Evolutionary conservation across 2,113 vertebrate species (phyloP), one percentile per base, ranked within the genome.

Genomic region (Erinaceus europaeus): DNA sequence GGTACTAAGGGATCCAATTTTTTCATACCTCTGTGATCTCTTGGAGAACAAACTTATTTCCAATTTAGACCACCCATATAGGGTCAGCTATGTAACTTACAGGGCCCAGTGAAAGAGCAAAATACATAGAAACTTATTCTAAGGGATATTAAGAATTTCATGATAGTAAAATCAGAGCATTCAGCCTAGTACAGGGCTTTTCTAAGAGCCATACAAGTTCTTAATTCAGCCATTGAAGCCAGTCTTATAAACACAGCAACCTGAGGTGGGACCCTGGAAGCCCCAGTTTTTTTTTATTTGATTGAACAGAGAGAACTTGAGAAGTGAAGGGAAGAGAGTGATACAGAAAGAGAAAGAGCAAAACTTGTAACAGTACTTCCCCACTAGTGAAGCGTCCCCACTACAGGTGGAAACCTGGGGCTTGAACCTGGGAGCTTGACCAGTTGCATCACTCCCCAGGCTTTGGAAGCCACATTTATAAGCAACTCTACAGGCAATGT

Each of bases 151-250:
- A 77, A n/a, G 38, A 6, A 48, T 69, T 78, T 71, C 18, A 13
- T n/a, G 21, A 53, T n/a, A 25, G 36, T 34, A 55, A 21, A 6
- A 71, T 10, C 8, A 25, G 44, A 65, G 1, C 48, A n/a, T 67
- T 15, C 15, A 36, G 0, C 25, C 7, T 6, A 27, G 13, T 21
- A 11, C n/a, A 34, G n/a, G 15, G 6, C n/a, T 20, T 38, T n/a
- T 76, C 38, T 62, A 38, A 53, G 3, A 10, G 36, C 20, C 59
- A 57, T 14, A 15, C n/a, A 14, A 36, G 36, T 18, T 10, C 21
- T 36, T 65, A 9, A 36, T 27, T 57, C 25, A 21, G 13, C 12
- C 25, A 8, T 57, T 57, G 27, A 29, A 27, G 55, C 55, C 25
- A 27, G 9, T 27, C 25, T 3, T 57, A 10, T 27, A n/a, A n/a